phyloP scores from a whole-genome alignment of 2,797 vertebrate genomes.

The Ctenopoma multispine region DNA sequence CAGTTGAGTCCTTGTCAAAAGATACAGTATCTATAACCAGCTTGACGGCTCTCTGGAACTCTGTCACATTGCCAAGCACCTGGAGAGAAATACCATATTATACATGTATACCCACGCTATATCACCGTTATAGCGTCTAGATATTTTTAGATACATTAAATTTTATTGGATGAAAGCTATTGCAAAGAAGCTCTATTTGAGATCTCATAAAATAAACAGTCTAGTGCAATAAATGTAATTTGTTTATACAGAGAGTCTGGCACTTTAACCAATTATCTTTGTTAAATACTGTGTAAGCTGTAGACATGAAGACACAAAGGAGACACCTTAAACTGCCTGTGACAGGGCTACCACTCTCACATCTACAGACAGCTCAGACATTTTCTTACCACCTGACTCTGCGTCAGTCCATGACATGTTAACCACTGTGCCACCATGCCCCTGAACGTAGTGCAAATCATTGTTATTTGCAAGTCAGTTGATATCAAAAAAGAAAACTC shows the following conservation, averaged over 20 bases:
- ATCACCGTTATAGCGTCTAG: not conserved
- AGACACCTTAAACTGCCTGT: not conserved
- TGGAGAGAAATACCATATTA: slow-evolving; percentile 67
- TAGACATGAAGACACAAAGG: not conserved
- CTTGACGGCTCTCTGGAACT: slow-evolving; percentile 96
- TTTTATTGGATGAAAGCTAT: not conserved
- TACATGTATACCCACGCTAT: not conserved
- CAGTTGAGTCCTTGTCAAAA: slow-evolving; percentile 98
- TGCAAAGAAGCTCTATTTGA: not conserved
- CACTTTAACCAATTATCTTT: not conserved
- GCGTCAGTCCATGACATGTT: not conserved
- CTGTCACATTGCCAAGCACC: slow-evolving; percentile 96
- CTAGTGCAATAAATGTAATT: not conserved
- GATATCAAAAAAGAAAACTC: not conserved
- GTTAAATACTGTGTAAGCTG: slow-evolving; percentile 4
- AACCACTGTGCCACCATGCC: not conserved
- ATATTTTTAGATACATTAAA: not conserved
- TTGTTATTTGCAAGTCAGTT: slow-evolving; percentile 1
- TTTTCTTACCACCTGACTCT: not conserved
- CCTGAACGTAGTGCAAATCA: slow-evolving; percentile 7
- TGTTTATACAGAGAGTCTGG: not conserved
- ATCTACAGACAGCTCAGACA: not conserved
- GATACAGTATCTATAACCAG: slow-evolving; percentile 97
- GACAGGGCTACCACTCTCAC: slow-evolving; percentile 2
- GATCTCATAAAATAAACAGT: not conserved